phyloP scores from a whole-genome alignment of 2,888 invertebrate species.

The Zhengitettix transpicula region DNA sequence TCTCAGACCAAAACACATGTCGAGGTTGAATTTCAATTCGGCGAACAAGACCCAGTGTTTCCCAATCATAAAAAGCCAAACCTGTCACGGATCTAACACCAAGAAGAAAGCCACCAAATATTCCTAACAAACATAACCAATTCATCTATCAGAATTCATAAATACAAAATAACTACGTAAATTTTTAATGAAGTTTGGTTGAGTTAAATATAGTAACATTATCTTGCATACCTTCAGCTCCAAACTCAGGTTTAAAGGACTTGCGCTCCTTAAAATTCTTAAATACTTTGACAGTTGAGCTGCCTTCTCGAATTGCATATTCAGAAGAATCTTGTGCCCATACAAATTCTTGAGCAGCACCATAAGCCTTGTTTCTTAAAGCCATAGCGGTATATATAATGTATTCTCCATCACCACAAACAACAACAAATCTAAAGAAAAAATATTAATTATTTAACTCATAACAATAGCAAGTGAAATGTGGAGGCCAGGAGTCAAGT shows the following conservation, averaged over 20 bases:
- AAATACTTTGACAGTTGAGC: slow-evolving; percentile 81
- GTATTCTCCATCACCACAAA: slow-evolving; percentile 98
- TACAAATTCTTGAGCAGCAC: slow-evolving; percentile 95
- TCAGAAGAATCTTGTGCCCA: slow-evolving; percentile 96
- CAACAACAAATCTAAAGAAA: slow-evolving; percentile 55
- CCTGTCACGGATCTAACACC: slow-evolving; percentile 87
- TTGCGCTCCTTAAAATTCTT: slow-evolving; percentile 97
- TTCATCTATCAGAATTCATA: background rate
- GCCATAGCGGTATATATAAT: slow-evolving; percentile 99
- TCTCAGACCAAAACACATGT: slow-evolving; percentile 94
- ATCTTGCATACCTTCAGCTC: slow-evolving; percentile 60
- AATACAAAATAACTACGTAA: background rate
- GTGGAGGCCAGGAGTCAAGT: too few relatives aligned
- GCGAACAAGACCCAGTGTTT: slow-evolving; percentile 73
- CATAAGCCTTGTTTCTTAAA: slow-evolving; percentile 94
- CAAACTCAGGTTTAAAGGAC: slow-evolving; percentile 90
- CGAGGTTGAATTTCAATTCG: slow-evolving; percentile 92
- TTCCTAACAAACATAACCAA: slow-evolving; percentile 35
- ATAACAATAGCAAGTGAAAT: too few relatives aligned
- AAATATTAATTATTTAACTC: too few relatives aligned
- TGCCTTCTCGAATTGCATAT: slow-evolving; percentile 76
- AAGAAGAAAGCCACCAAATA: slow-evolving; percentile 79
- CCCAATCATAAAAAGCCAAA: slow-evolving; percentile 96
- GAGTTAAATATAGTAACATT: background rate
- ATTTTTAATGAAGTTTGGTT: background rate